Percentiles rank a stretch among this genome's conserved stretches.
Evolutionary conservation across 1,140 invertebrate species (phyloP).

Genomic region (Drosophila trapezifrons): DNA sequence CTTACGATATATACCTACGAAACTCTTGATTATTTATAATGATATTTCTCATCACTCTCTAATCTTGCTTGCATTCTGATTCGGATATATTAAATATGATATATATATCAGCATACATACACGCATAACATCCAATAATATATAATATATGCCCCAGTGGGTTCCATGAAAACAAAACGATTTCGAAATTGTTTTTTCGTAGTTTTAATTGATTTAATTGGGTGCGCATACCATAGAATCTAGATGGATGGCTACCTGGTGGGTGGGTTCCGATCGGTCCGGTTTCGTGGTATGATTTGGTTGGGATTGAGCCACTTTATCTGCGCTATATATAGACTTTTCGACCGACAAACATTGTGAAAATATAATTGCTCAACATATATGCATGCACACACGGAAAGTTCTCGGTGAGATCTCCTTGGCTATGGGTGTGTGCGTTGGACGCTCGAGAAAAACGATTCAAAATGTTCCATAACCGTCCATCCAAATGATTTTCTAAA

Average conservation of each 20-base stretch:
- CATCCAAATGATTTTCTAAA: constrained; percentile 74
- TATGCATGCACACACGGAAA: constrained; percentile 27
- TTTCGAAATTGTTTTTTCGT: constrained; percentile 44
- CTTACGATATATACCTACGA: constrained; percentile 67
- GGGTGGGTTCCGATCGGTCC: constrained; percentile 32
- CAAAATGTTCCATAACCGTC: constrained; percentile 76
- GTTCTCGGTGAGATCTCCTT: constrained; percentile 27
- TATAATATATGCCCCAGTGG: constrained; percentile 80
- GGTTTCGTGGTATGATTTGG: constrained; percentile 2
- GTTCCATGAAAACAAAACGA: constrained; percentile 73
- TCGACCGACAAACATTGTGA: constrained; percentile 64
- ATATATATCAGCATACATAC: constrained; percentile 41
- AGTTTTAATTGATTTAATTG: constrained; percentile 67
- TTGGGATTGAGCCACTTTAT: constrained; percentile 63
- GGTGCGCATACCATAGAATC: constrained; percentile 46
- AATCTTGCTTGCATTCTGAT: constrained; percentile 51
- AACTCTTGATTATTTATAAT: constrained; percentile 65
- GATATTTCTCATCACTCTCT: constrained; percentile 48
- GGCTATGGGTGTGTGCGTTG: constrained; percentile 16
- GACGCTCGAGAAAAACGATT: constrained; percentile 40
- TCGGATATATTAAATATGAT: constrained; percentile 27
- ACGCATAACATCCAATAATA: constrained; percentile 77
- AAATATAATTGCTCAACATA: constrained; percentile 77
- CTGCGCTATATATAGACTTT: constrained; percentile 64
- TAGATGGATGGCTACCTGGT: constrained; percentile 23